These are phyloP conservation scores for Silurus asotus DNA, from an alignment of 2,113 vertebrate genomes.

Conservation along the genomic window DNA sequence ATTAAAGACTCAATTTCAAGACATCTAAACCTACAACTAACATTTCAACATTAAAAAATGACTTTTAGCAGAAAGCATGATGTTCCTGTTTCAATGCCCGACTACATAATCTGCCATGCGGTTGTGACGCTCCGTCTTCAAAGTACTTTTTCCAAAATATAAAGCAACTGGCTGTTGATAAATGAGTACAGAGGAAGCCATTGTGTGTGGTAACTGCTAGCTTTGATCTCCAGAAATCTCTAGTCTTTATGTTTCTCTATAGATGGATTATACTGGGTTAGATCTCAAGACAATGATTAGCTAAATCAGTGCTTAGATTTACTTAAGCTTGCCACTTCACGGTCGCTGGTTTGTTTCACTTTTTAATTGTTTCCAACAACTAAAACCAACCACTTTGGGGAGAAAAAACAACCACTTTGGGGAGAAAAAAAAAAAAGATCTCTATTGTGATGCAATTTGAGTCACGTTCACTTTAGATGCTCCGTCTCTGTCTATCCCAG, in stretches of 20 bases:
- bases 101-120: neutral
- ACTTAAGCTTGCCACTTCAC: neutral
- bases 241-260: neutral
- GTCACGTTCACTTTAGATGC: conserved; percentile 26
- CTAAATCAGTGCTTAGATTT: conserved; percentile 15
- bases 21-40: neutral
- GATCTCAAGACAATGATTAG: conserved; percentile 10
- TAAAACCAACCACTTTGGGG: neutral
- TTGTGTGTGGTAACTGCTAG: conserved; percentile 4
- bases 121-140: neutral
- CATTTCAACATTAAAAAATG: neutral
- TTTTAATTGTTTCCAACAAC: conserved; percentile 6
- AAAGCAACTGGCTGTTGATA: conserved; percentile 12
- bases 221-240: conserved; percentile 2
- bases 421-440: neutral
- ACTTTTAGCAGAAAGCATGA: neutral
- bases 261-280: conserved; percentile 5
- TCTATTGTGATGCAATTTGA: conserved; percentile 28
- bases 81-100: neutral
- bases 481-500: conserved; percentile 24
- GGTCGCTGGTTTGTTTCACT: conserved; percentile 9
- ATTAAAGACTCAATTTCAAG: neutral
- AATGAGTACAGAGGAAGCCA: neutral
- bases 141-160: neutral
- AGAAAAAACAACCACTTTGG: neutral